Percentiles rank a stretch among this genome's conserved stretches.
Evolutionary conservation across 2,888 invertebrate species (phyloP).

Genomic region (Ctenicera cuprea): DNA sequence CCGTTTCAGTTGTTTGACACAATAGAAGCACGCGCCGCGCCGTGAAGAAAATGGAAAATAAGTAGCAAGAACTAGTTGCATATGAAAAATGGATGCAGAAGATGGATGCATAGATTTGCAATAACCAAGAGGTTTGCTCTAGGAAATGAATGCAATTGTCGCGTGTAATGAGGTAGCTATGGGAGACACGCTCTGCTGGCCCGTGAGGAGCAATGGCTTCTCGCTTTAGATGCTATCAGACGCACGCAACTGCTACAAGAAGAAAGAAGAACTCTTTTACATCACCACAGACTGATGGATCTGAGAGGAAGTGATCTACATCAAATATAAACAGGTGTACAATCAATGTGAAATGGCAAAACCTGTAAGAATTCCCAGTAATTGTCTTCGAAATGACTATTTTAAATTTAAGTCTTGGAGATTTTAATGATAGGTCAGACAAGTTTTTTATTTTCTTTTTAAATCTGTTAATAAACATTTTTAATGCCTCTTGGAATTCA

Average conservation of each 20-base stretch:
- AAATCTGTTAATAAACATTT: too few species aligned
- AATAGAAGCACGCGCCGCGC: background rate
- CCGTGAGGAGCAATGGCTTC: slow-evolving; percentile 68
- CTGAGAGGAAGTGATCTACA: slow-evolving; percentile 37
- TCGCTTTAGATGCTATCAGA: slow-evolving; percentile 63
- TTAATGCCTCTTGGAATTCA: too few species aligned
- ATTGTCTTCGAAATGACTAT: slow-evolving; percentile 7
- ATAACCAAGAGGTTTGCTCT: slow-evolving; percentile 45
- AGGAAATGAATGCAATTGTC: slow-evolving; percentile 66
- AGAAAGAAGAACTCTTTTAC: slow-evolving; percentile 35
- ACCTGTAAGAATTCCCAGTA: background rate
- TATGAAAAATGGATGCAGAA: slow-evolving; percentile 11
- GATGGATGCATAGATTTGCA: slow-evolving; percentile 39
- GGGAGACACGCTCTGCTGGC: slow-evolving; percentile 69
- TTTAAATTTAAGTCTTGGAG: too few species aligned
- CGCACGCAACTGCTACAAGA: slow-evolving; percentile 62
- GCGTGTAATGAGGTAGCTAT: slow-evolving; percentile 69
- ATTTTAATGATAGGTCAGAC: too few species aligned
- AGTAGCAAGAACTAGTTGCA: background rate
- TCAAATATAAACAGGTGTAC: slow-evolving; percentile 23
- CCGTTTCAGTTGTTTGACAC: background rate
- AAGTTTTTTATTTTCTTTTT: too few species aligned
- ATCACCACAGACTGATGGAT: slow-evolving; percentile 27
- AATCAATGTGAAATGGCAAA: slow-evolving; percentile 9
- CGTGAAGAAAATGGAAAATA: background rate